Conservation (phyloP, 2,797 vertebrate genomes). For the Macroramphosus scolopax region DNA sequence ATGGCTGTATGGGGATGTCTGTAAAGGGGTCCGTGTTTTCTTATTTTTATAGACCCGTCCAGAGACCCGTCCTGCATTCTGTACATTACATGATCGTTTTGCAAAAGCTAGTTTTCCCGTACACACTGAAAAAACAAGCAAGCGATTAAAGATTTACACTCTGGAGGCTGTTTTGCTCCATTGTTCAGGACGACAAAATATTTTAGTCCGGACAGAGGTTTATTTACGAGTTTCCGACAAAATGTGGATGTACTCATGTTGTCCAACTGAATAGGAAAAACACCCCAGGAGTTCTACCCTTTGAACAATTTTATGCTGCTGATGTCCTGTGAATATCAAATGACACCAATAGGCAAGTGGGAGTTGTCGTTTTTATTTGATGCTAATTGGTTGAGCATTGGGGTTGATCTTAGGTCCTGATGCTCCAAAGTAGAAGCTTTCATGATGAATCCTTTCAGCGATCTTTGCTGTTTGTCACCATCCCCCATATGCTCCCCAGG, state of each 20-base stretch:
- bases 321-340: conserved; percentile 24
- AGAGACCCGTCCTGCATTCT: too few species aligned
- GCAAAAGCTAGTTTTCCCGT: too few species aligned
- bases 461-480: conserved; percentile 43
- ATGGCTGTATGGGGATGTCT: too few species aligned
- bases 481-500: conserved; percentile 27
- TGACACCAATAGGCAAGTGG: conserved; percentile 27
- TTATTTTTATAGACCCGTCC: too few species aligned
- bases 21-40: too few species aligned
- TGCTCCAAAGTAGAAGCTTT: conserved; percentile 30
- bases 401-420: conserved; percentile 40
- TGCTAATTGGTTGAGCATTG: conserved; percentile 38
- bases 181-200: too few species aligned
- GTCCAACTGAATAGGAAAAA: conserved; percentile 1
- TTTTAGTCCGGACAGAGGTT: too few species aligned
- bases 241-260: not conserved
- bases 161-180: too few species aligned
- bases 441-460: conserved; percentile 36
- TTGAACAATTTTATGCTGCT: conserved; percentile 2
- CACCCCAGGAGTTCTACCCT: not conserved
- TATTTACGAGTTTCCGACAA: too few species aligned
- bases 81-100: too few species aligned
- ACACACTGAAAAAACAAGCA: too few species aligned
- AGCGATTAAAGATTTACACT: too few species aligned
- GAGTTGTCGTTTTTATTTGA: conserved; percentile 54